Evolutionary conservation across 2,113 vertebrate species (phyloP).

Genomic region (Sapajus apella): DNA sequence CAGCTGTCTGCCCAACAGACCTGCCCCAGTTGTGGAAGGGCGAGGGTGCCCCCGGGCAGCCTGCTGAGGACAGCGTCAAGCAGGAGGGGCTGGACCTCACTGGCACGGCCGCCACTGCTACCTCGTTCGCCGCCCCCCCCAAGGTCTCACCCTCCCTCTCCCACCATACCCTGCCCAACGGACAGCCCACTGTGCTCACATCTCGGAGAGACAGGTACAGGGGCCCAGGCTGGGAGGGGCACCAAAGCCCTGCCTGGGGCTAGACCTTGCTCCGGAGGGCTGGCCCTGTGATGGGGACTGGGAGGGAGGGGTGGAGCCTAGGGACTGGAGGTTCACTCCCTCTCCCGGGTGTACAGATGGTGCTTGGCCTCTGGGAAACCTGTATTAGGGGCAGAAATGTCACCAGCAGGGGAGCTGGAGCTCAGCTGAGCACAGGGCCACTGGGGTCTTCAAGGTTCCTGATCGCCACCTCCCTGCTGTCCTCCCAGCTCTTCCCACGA

Average conservation of each 20-base stretch:
- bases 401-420: neutral
- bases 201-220: conserved; percentile 97
- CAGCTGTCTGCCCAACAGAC: conserved; percentile 97
- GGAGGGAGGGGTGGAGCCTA: neutral
- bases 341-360: neutral
- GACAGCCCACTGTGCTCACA: conserved; percentile 95
- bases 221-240: neutral
- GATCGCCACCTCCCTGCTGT: neutral
- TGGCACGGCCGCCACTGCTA: conserved; percentile 97
- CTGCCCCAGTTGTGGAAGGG: conserved; percentile 99
- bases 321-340: neutral
- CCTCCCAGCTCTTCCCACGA: conserved; percentile 89
- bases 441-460: neutral
- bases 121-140: conserved; percentile 95
- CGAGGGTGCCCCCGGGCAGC: conserved; percentile 90
- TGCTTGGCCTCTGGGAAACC: neutral
- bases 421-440: neutral
- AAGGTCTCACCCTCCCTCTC: conserved; percentile 95
- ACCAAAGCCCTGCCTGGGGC: neutral
- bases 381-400: neutral
- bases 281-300: neutral
- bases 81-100: conserved; percentile 98
- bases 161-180: conserved; percentile 95
- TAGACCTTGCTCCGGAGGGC: neutral
- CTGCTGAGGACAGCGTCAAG: conserved; percentile 94